Evolutionary conservation across 2,113 vertebrate genomes (phyloP).

Genomic region (Edolisoma coerulescens): DNA sequence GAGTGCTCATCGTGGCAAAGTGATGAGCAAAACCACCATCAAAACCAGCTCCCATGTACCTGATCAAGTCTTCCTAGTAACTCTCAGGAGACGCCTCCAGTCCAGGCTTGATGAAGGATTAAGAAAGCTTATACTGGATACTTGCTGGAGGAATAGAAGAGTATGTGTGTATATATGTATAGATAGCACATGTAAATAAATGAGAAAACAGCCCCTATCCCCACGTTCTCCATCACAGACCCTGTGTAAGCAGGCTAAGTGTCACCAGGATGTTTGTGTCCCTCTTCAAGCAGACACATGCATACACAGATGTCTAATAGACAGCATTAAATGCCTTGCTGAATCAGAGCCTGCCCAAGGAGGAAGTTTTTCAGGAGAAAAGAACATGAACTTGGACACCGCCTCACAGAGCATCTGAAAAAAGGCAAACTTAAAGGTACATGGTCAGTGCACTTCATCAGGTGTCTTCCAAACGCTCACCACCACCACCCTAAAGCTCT

Average conservation of each 20-base stretch:
- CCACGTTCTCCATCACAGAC: neutral
- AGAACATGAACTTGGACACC: neutral
- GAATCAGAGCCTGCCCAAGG: neutral
- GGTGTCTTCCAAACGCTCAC: neutral
- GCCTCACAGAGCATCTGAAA: neutral
- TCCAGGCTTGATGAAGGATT: neutral
- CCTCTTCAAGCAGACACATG: neutral
- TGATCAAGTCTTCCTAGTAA: neutral
- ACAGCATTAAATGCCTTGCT: neutral
- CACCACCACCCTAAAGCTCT: neutral
- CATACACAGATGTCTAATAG: too few relatives aligned
- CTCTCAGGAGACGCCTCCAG: neutral
- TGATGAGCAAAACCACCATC: neutral
- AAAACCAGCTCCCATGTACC: neutral
- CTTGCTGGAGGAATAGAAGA: neutral
- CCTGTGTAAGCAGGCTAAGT: neutral
- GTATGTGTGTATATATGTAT: rapidly evolving
- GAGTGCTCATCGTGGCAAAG: neutral
- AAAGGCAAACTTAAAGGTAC: neutral
- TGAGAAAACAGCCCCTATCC: neutral
- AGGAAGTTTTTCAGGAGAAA: neutral
- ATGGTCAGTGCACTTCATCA: neutral
- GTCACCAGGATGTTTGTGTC: neutral
- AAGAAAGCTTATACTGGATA: neutral
- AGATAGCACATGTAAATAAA: neutral